Conservation (phyloP, 2,113 vertebrate species). For the Podiceps cristatus region DNA sequence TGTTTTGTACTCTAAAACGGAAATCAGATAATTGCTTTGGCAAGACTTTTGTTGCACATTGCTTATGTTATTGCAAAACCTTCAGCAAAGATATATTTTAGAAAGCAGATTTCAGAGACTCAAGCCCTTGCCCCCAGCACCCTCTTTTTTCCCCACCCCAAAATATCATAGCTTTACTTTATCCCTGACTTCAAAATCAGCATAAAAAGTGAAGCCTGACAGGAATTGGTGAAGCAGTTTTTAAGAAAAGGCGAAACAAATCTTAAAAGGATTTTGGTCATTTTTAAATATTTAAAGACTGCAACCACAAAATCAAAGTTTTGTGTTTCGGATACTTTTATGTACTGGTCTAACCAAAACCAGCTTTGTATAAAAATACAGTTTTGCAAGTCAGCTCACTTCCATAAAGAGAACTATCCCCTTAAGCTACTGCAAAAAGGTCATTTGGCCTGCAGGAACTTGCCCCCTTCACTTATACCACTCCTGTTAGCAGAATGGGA, state of each 20-base stretch:
- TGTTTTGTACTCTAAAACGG: neutral
- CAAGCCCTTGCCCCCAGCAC: neutral
- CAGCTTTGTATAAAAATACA: conserved; percentile 70
- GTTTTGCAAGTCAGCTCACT: conserved; percentile 61
- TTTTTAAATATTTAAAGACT: conserved; percentile 57
- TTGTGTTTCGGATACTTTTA: conserved; percentile 65
- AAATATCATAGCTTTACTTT: neutral
- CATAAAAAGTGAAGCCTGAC: neutral
- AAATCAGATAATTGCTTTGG: conserved; percentile 1
- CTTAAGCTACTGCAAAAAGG: conserved; percentile 39
- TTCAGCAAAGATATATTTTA: neutral
- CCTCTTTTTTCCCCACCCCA: neutral
- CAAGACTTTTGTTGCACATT: neutral
- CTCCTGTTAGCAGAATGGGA: conserved; percentile 24
- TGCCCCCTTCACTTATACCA: neutral
- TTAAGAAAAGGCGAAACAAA: neutral
- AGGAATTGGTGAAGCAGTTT: neutral
- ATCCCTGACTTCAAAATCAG: neutral
- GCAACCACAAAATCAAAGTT: conserved; percentile 73
- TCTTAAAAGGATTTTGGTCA: conserved; percentile 23
- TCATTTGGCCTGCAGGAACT: conserved; percentile 45
- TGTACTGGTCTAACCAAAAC: conserved; percentile 68
- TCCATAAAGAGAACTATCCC: conserved; percentile 66
- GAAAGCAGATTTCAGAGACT: neutral
- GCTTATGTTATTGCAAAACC: neutral